phyloP scores from a whole-genome alignment of 2,113 vertebrate species.

The Otolemur garnettii region DNA sequence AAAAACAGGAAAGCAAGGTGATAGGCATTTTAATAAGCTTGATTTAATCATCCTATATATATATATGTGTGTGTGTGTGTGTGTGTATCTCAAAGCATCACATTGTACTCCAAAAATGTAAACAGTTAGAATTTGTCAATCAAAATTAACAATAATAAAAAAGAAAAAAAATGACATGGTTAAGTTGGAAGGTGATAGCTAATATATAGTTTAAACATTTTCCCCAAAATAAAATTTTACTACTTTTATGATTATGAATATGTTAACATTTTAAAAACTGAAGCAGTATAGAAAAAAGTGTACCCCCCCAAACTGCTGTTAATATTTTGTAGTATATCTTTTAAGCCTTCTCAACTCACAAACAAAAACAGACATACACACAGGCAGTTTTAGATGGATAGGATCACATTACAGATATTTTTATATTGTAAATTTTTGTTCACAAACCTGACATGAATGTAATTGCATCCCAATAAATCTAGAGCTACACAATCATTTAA shows the following conservation, averaged over 20 bases:
- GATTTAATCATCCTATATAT: neutral
- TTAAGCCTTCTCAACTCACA: neutral
- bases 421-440: constrained; percentile 58
- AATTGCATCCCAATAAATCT: constrained; percentile 17
- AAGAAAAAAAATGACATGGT: neutral
- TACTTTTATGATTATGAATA: neutral
- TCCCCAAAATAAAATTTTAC: neutral
- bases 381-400: neutral
- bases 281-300: neutral
- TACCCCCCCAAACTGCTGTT: neutral
- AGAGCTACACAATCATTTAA: constrained; percentile 14
- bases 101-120: neutral
- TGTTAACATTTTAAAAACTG: neutral
- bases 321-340: neutral
- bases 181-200: neutral
- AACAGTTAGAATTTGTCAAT: neutral
- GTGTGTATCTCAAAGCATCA: neutral
- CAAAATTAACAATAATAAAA: neutral
- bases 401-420: neutral
- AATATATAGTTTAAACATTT: neutral
- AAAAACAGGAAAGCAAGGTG: neutral
- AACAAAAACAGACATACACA: neutral
- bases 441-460: neutral
- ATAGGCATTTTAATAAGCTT: neutral
- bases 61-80: no score